phyloP scores from a whole-genome alignment of 2,888 invertebrate species.

The Frankliniella fusca region DNA sequence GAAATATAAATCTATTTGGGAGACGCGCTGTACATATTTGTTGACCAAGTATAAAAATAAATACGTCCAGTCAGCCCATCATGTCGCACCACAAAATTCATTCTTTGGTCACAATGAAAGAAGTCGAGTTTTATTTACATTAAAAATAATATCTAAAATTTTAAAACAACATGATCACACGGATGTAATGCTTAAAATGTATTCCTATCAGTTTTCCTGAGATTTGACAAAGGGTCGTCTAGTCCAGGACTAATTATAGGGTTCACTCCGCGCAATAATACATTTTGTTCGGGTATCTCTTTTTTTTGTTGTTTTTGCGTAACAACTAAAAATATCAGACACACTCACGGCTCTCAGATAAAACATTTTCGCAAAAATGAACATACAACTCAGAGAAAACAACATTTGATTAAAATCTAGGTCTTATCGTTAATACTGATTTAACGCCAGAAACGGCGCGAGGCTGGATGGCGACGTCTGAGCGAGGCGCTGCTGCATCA shows the following conservation, averaged over 20 bases:
- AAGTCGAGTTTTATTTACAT: background rate
- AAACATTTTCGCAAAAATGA: background rate
- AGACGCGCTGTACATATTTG: background rate
- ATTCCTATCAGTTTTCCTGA: no score
- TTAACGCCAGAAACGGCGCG: background rate
- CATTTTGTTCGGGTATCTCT: no score
- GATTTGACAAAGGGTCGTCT: no score
- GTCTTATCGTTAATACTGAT: background rate
- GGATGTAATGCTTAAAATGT: background rate
- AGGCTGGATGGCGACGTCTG: background rate
- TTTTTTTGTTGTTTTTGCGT: no score
- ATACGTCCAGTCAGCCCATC: conserved; percentile 4
- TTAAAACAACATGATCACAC: background rate
- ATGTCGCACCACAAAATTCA: background rate
- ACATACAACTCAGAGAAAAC: background rate
- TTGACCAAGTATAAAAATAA: conserved; percentile 7
- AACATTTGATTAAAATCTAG: background rate
- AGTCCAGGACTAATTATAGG: background rate
- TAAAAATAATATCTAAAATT: conserved; percentile 4
- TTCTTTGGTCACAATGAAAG: background rate
- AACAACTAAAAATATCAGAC: no score
- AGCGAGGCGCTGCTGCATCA: background rate
- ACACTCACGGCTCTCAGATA: background rate
- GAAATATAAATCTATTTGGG: conserved; percentile 23
- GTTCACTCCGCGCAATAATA: background rate